A percentile compares a stretch with the other conserved stretches of the same genome.
These are phyloP conservation scores for Falco cherrug DNA, from an alignment of 2,797 vertebrate species.

Conservation along the genomic window DNA sequence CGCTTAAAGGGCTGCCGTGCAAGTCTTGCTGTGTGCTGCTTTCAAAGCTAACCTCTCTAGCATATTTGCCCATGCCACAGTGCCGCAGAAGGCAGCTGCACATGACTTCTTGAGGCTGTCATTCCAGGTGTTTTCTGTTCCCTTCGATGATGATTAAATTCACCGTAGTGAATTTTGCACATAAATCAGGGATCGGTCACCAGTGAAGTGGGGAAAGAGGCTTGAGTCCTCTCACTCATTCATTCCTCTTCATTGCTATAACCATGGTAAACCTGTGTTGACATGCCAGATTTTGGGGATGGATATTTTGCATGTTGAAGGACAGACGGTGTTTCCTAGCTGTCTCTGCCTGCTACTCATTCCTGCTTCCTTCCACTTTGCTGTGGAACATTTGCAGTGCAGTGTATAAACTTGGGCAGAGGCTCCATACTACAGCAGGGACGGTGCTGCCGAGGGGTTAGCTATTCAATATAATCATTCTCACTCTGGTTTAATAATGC, in stretches of 20 bases:
- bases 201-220: background rate
- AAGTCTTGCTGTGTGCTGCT: background rate
- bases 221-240: background rate
- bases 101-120: background rate
- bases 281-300: background rate
- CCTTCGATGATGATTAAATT: background rate
- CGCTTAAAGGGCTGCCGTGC: background rate
- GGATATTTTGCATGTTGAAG: background rate
- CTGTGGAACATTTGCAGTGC: background rate
- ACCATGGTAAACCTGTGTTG: background rate
- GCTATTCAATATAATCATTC: background rate
- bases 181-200: background rate
- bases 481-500: conserved; percentile 19
- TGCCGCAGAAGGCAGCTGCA: background rate
- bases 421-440: background rate
- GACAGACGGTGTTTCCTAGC: background rate
- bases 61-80: background rate
- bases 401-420: background rate
- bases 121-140: conserved; percentile 31
- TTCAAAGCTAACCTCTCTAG: background rate
- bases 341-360: fast-evolving
- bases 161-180: background rate
- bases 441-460: background rate
- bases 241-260: background rate
- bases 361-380: background rate